phyloP scores from a whole-genome alignment of 1,140 invertebrate genomes.

The Aphaenogaster floridana region DNA sequence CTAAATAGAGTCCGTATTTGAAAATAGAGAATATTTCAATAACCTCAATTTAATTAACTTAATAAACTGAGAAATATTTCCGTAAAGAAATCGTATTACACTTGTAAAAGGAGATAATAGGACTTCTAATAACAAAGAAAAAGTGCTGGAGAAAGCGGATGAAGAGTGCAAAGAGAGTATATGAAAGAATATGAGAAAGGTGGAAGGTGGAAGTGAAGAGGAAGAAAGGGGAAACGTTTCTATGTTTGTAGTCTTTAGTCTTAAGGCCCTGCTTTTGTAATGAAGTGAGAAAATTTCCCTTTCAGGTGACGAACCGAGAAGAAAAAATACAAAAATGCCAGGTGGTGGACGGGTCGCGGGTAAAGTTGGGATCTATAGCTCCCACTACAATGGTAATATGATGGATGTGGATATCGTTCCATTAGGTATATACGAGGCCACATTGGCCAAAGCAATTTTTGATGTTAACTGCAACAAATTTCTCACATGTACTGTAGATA shows the following conservation, averaged over 20 bases:
- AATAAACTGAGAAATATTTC: background rate
- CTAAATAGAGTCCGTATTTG: background rate
- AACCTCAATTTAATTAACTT: background rate
- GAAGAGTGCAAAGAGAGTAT: background rate
- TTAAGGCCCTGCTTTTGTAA: background rate
- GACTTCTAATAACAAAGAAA: background rate
- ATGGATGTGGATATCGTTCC: slow-evolving; percentile 68
- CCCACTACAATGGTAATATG: slow-evolving; percentile 89
- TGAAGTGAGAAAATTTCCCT: slow-evolving; percentile 43
- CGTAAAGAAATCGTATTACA: background rate
- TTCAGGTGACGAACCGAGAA: slow-evolving; percentile 73
- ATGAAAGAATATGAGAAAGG: slow-evolving; percentile 14
- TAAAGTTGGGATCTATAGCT: slow-evolving; percentile 91
- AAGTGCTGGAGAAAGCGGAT: background rate
- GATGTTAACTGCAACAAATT: background rate
- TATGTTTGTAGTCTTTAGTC: background rate
- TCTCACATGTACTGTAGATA: background rate
- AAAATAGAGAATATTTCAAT: background rate
- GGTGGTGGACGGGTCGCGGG: slow-evolving; percentile 90
- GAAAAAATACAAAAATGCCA: slow-evolving; percentile 80
- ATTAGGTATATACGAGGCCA: slow-evolving; percentile 44
- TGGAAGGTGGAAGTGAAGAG: background rate
- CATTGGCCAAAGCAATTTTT: slow-evolving; percentile 34
- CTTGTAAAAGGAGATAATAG: background rate
- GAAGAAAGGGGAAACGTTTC: background rate